Evolutionary conservation across 1,140 invertebrate genomes (phyloP).

Genomic region (Zaprionus ornatus): DNA sequence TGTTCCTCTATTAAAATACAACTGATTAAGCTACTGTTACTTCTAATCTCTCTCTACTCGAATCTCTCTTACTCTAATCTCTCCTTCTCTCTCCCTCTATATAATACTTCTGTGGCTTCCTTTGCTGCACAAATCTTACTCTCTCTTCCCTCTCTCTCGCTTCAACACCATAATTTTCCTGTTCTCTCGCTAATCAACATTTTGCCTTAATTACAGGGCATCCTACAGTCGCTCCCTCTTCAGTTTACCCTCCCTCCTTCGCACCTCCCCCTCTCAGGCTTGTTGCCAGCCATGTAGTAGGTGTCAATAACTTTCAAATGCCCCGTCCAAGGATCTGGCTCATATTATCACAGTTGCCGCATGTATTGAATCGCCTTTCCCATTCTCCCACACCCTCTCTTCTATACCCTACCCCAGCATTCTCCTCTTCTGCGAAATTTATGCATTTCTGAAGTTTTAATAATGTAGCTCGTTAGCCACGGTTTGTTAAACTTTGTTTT

Average conservation of each 20-base stretch:
- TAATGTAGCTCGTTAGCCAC: constrained; percentile 82
- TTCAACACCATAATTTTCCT: neutral
- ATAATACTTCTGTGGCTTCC: too few species aligned
- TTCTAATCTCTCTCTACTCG: too few species aligned
- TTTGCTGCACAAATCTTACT: too few species aligned
- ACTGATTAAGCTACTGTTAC: too few species aligned
- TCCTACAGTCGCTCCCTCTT: neutral
- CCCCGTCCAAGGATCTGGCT: constrained; percentile 60
- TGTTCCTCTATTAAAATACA: neutral
- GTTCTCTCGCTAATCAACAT: neutral
- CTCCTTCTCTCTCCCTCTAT: too few species aligned
- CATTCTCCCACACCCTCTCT: neutral
- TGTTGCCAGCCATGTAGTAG: constrained; percentile 43
- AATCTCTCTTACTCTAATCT: neutral
- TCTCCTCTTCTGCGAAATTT: constrained; percentile 57
- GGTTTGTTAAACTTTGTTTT: constrained; percentile 83
- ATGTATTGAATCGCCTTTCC: constrained; percentile 5
- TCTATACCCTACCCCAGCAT: neutral
- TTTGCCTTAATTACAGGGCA: neutral
- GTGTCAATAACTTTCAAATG: constrained; percentile 82
- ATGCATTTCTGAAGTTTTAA: constrained; percentile 82
- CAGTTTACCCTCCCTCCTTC: neutral
- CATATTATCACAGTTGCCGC: constrained; percentile 51
- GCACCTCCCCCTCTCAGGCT: neutral
- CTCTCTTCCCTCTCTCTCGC: neutral